Evolutionary conservation across 2,888 invertebrate genomes (phyloP).

Genomic region (Heliconius cydno): DNA sequence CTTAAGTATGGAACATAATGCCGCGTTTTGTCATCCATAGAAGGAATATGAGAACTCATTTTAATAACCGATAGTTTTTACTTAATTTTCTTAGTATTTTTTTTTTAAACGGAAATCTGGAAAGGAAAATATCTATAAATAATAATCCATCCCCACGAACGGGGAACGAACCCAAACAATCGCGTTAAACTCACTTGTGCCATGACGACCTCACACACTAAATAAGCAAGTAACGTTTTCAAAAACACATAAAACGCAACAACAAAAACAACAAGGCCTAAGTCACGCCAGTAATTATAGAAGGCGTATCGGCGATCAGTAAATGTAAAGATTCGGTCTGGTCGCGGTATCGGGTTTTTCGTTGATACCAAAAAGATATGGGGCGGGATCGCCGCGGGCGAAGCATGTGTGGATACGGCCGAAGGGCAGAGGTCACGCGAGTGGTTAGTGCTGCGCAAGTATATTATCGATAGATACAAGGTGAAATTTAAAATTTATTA

Average conservation of each 20-base stretch:
- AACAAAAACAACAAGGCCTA: constrained; percentile 36
- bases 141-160: fast-evolving
- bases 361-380: constrained; percentile 71
- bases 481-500: too few relatives aligned
- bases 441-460: constrained; percentile 56
- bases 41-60: too few relatives aligned
- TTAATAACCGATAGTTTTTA: too few relatives aligned
- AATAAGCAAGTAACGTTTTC: constrained; percentile 23
- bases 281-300: constrained; percentile 43
- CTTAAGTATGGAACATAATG: too few relatives aligned
- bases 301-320: constrained; percentile 45
- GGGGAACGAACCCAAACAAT: neutral
- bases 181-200: neutral
- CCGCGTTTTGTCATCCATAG: too few relatives aligned
- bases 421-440: constrained; percentile 78
- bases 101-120: neutral
- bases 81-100: too few relatives aligned
- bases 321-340: constrained; percentile 57
- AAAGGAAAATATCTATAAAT: neutral
- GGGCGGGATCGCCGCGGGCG: constrained; percentile 73
- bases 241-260: constrained; percentile 13
- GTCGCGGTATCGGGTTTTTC: constrained; percentile 65
- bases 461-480: constrained; percentile 48
- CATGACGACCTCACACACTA: neutral
- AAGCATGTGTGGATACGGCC: constrained; percentile 65